These are phyloP conservation scores for Phymanthus crucifer DNA, from an alignment of 92 coral and sea anemone genomes.

Conservation along the genomic window DNA sequence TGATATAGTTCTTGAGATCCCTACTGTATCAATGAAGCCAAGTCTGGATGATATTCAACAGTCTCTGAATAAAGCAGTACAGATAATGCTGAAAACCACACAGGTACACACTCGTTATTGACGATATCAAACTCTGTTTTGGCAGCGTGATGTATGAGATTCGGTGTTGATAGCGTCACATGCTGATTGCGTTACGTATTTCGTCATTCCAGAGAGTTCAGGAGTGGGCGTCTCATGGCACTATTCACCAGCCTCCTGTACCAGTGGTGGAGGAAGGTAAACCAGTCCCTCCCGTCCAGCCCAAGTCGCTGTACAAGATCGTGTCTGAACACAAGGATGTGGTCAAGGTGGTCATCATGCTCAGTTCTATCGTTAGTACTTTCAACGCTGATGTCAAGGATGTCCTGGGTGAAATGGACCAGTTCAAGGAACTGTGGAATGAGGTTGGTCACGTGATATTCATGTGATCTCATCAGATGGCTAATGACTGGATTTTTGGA, in stretches of 20 bases:
- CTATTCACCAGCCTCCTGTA: conserved; percentile 92
- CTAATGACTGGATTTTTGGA: too few relatives aligned
- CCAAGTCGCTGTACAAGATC: conserved; percentile 86
- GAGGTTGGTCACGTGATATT: conserved; percentile 55
- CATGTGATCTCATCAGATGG: neutral
- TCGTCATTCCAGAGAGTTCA: conserved; percentile 60
- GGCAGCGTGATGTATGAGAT: neutral
- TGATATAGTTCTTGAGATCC: conserved; percentile 95
- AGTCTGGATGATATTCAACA: conserved; percentile 98
- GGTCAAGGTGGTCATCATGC: conserved; percentile 85
- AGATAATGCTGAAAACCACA: conserved; percentile 92
- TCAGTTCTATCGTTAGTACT: conserved; percentile 92
- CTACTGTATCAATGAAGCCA: conserved; percentile 90
- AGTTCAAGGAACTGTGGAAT: conserved; percentile 94
- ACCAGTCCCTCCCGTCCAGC: conserved; percentile 86
- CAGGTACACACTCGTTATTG: conserved; percentile 74
- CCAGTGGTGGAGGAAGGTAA: conserved; percentile 98
- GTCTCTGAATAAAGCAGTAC: conserved; percentile 87
- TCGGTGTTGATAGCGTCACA: neutral
- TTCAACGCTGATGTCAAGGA: conserved; percentile 90
- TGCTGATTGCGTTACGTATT: neutral
- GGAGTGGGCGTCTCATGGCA: conserved; percentile 89
- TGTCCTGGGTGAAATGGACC: conserved; percentile 85
- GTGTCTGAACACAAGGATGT: conserved; percentile 99
- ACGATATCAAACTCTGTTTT: neutral